phyloP scores from a whole-genome alignment of 2,797 vertebrate species.

The Paguma larvata region DNA sequence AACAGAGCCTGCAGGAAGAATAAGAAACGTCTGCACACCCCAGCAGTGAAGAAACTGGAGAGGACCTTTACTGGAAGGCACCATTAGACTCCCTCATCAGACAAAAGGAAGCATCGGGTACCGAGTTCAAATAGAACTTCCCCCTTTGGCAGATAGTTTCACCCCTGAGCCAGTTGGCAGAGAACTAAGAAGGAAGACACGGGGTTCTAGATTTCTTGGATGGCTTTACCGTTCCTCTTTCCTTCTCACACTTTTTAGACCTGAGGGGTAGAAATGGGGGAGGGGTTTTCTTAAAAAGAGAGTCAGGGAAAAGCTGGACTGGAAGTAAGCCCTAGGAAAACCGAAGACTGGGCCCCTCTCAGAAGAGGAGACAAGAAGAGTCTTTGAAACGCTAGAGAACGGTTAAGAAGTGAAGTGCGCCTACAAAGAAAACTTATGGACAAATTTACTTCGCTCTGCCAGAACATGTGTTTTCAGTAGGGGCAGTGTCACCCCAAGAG shows the following conservation, averaged over 20 bases:
- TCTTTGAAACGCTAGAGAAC: not conserved
- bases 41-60: not conserved
- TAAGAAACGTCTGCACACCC: not conserved
- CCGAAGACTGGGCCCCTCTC: not conserved
- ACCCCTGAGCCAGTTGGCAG: not conserved
- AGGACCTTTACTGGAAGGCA: not conserved
- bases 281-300: not conserved
- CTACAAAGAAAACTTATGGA: not conserved
- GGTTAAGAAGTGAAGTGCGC: not conserved
- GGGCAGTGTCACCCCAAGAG: not conserved
- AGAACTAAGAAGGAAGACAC: conserved; percentile 2
- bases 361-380: not conserved
- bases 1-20: not conserved
- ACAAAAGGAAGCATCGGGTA: conserved; percentile 24
- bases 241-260: not conserved
- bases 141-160: not conserved
- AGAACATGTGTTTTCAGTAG: not conserved
- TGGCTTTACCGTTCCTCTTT: not conserved
- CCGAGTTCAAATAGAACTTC: not conserved
- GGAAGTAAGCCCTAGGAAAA: not conserved
- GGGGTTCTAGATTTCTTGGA: not conserved
- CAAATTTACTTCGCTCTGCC: not conserved
- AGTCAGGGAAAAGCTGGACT: not conserved
- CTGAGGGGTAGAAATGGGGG: not conserved
- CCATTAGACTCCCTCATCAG: not conserved